phyloP scores from a whole-genome alignment of 2,113 vertebrate genomes.

The Tyrannus savana region DNA sequence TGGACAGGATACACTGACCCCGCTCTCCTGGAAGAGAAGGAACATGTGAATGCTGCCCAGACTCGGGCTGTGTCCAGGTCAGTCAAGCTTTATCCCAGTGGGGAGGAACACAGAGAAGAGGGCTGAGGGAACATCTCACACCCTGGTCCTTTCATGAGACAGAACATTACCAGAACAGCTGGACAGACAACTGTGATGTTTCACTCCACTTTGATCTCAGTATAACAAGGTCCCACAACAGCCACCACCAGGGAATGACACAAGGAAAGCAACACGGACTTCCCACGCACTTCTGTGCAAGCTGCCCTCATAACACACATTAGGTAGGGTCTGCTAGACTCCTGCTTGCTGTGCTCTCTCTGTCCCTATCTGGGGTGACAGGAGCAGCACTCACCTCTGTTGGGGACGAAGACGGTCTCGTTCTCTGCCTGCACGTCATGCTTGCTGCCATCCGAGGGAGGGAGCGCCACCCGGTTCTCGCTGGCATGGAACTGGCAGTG shows the following conservation, averaged over 20 bases:
- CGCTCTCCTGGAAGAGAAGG: conserved; percentile 83
- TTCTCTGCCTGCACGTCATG: conserved; percentile 95
- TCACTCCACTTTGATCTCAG: background rate
- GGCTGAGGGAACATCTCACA: background rate
- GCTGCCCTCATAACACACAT: background rate
- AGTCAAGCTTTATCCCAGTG: background rate
- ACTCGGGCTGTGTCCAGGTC: fast-evolving
- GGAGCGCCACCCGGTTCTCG: conserved; percentile 88
- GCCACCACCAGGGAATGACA: background rate
- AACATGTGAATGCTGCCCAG: background rate
- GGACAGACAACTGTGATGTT: background rate
- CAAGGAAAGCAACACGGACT: background rate
- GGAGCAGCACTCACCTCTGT: conserved; percentile 83
- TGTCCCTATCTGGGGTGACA: fast-evolving
- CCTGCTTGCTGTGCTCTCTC: background rate
- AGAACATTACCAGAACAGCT: background rate
- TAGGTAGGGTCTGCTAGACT: fast-evolving
- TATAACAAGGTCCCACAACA: background rate
- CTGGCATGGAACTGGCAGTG: conserved; percentile 98
- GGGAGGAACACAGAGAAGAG: background rate
- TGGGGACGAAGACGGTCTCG: conserved; percentile 95
- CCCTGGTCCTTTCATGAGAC: background rate
- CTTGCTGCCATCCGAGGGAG: conserved; percentile 85
- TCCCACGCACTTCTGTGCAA: fast-evolving
- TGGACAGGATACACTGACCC: conserved; percentile 96